Base-by-base conservation (phyloP, 2,113 vertebrate species). In the Rhadina sibilatrix region DNA sequence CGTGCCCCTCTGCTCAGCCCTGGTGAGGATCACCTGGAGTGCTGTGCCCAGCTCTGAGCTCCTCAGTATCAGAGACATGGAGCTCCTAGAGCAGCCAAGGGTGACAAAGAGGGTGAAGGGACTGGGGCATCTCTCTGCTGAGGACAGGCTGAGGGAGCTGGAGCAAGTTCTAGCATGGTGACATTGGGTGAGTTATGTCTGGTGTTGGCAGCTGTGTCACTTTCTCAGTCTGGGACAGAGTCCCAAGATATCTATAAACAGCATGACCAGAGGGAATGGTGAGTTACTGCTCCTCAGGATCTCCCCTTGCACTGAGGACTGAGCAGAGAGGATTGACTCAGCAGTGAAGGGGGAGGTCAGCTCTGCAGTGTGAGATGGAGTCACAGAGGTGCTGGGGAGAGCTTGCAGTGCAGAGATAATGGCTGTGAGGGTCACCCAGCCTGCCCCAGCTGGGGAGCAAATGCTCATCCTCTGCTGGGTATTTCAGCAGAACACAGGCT, bases 381-480 rank as follows among this genome's bases (percentile, higher is more conserved):
- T 20, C 69, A 14, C n/a, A 27, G 28, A 3, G 50, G 46, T 8
- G 46, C 25, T 28, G 33, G 31, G 69, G 31, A 52, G 33, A 13
- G 40, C 30, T 28, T 9, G 0, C 2, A 35, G 35, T 8, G 57
- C 61, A 64, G 16, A 2, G 42, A 59, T 20, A 12, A 21, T 1
- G 13, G 46, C 50, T 65, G 37, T 8, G 50, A 37, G n/a, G 68
- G 31, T 23, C 46, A n/a, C 22, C 38, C 49, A 60, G 10, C 44
- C 61, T 25, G 35, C 18, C 20, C 7, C 9, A 12, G 53, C 61
- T 52, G 47, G 53, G 53, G 2, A 24, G 38, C n/a, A 33, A 9
- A 17, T 12, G 22, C 24, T 69, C 10, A 4, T 40, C 35, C 3
- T 50, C 33, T 50, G n/a, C 72, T 59, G 9, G 33, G 20, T 13